Evolutionary conservation across 1,140 invertebrate genomes (phyloP).

Genomic region (Harpegnathos saltator): DNA sequence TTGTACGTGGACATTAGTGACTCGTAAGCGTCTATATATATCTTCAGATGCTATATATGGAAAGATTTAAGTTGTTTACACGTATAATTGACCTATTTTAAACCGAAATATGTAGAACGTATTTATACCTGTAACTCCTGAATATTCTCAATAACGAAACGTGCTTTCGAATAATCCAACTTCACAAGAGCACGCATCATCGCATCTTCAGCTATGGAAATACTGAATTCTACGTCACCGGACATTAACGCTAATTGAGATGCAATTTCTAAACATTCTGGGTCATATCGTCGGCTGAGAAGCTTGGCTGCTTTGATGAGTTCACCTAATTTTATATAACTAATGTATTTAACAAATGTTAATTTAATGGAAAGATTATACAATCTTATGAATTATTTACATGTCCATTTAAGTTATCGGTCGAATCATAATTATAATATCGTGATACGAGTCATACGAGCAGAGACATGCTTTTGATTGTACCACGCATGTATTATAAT

Average conservation of each 20-base stretch:
- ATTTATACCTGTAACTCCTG: constrained; percentile 70
- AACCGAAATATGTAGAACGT: background rate
- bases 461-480: background rate
- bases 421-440: constrained; percentile 4
- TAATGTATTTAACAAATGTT: constrained; percentile 51
- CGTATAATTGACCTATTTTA: background rate
- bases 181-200: constrained; percentile 72
- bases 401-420: background rate
- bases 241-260: constrained; percentile 77
- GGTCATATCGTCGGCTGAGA: constrained; percentile 76
- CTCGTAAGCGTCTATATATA: constrained; percentile 73
- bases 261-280: constrained; percentile 74
- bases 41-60: constrained; percentile 65
- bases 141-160: constrained; percentile 73
- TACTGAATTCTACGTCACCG: constrained; percentile 71
- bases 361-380: constrained; percentile 11
- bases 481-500: background rate
- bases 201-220: constrained; percentile 77
- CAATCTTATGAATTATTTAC: background rate
- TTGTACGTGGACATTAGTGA: constrained; percentile 65
- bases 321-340: constrained; percentile 76
- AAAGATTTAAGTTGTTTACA: constrained; percentile 6
- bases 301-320: constrained; percentile 77
- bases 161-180: constrained; percentile 67
- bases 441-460: background rate